Conservation (phyloP, 64 coral and sea anemone species). For the Montipora cactus region DNA sequence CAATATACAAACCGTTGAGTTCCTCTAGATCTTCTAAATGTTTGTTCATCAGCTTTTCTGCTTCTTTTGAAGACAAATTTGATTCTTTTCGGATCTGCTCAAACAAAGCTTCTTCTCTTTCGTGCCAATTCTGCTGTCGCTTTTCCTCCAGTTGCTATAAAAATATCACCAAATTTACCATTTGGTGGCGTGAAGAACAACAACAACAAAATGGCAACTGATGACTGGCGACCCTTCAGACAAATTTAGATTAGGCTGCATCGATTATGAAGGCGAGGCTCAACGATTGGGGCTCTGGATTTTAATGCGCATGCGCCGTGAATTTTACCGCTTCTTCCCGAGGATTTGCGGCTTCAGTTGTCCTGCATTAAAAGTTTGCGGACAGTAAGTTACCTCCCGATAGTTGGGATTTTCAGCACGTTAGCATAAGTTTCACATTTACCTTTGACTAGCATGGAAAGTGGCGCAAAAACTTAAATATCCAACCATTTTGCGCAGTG, state of each 20-base stretch:
- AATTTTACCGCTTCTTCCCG: too few relatives aligned
- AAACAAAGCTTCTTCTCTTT: conserved; percentile 63
- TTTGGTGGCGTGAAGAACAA: neutral
- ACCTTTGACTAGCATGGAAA: too few relatives aligned
- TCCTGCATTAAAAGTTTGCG: too few relatives aligned
- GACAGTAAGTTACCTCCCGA: too few relatives aligned
- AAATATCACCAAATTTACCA: neutral
- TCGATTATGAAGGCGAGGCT: too few relatives aligned
- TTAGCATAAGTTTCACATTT: too few relatives aligned
- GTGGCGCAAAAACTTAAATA: too few relatives aligned
- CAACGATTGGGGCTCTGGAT: too few relatives aligned
- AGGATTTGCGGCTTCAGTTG: too few relatives aligned
- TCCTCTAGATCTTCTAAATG: conserved; percentile 64
- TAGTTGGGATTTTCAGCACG: too few relatives aligned
- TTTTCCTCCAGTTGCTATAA: conserved; percentile 57
- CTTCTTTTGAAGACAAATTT: conserved; percentile 64
- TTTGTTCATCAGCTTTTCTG: conserved; percentile 70
- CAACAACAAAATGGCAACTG: neutral
- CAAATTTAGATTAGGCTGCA: neutral
- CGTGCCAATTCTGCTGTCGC: conserved; percentile 5
- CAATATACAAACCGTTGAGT: conserved; percentile 24
- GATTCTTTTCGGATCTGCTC: conserved; percentile 65
- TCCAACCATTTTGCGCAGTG: too few relatives aligned
- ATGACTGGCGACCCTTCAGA: neutral
- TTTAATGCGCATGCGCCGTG: too few relatives aligned